A percentile compares a stretch with the other conserved stretches of the same genome.
Evolutionary conservation across 2,888 invertebrate genomes (phyloP).

Genomic region (Platypus cylindrus): DNA sequence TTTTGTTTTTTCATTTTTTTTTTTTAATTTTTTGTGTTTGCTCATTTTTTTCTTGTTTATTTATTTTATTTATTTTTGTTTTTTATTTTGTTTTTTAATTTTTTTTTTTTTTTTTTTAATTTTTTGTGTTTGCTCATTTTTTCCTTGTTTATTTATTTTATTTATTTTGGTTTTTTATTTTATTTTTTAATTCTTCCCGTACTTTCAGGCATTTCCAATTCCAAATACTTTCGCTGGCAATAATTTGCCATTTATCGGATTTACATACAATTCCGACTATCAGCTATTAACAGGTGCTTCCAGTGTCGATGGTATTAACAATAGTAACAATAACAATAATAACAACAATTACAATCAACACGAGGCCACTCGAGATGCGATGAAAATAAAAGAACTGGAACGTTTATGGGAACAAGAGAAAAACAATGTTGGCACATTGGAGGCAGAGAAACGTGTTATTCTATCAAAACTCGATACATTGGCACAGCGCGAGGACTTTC

Average conservation of each 20-base stretch:
- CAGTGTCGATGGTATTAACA: conserved; percentile 46
- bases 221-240: conserved; percentile 98
- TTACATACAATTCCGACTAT: conserved; percentile 93
- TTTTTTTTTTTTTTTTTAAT: too few species aligned
- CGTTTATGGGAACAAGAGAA: conserved; percentile 63
- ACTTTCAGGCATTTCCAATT: conserved; percentile 69
- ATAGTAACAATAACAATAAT: conserved; percentile 37
- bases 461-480: conserved; percentile 65
- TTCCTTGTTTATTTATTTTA: background rate
- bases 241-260: conserved; percentile 82
- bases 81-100: background rate
- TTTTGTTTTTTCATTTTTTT: too few species aligned
- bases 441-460: conserved; percentile 60
- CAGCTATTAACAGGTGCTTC: conserved; percentile 54
- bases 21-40: too few species aligned
- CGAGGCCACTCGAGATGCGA: too few species aligned
- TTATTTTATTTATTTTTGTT: background rate
- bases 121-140: too few species aligned
- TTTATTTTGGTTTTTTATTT: too few species aligned
- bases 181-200: background rate
- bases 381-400: conserved; percentile 54
- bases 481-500: conserved; percentile 62
- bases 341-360: conserved; percentile 23
- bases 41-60: background rate
- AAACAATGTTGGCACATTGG: conserved; percentile 56